Base-by-base conservation (phyloP, 2,888 invertebrate genomes). In the Aproaerema taeniolella region DNA sequence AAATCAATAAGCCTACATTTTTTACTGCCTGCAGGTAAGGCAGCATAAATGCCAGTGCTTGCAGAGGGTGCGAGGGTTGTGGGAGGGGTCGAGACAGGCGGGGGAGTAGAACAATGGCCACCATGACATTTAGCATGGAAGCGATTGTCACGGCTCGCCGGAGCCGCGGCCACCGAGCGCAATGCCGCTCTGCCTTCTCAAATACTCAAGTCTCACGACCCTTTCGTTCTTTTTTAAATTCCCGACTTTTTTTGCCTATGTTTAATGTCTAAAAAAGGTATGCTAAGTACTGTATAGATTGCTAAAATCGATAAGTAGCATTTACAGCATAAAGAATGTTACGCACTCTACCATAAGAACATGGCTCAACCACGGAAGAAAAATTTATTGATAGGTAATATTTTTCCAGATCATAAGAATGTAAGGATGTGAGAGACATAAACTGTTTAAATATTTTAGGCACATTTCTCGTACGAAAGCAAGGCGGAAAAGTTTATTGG, bases 91-190 rank as follows among this genome's bases (percentile, higher is more conserved):
- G 57, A 41, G 55, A 53, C 61, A 61, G 53, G 58, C 47, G 54
- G 44, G 55, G 52, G 61, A 55, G 64, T 64, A 72, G 79, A 85
- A 85, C 86, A 86, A 85, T 85, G 68, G 79, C 78, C 70, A 82
- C 80, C 82, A 77, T 86, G 86, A 85, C 83, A 86, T 86, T 85
- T 85, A 85, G 79, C 79, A 81, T 81, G 81, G 81, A 82, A 80
- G 75, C 80, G 76, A 78, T 86, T 81, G 81, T 83, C 80, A 78
- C 77, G 83, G 78, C 63, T 79, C 76, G 83, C 75, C 81, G 67
- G 73, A 76, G 64, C 52, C 66, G 66, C 68, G 67, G 67, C 72
- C 71, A 70, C 72, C 61, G 63, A 66, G 71, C 78, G 75, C 64
- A 77, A 74, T 62, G 58, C 76, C 66, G 61, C 60, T 61, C 67